phyloP scores from a whole-genome alignment of 2,888 invertebrate species.

The Harpalus rufipes region DNA sequence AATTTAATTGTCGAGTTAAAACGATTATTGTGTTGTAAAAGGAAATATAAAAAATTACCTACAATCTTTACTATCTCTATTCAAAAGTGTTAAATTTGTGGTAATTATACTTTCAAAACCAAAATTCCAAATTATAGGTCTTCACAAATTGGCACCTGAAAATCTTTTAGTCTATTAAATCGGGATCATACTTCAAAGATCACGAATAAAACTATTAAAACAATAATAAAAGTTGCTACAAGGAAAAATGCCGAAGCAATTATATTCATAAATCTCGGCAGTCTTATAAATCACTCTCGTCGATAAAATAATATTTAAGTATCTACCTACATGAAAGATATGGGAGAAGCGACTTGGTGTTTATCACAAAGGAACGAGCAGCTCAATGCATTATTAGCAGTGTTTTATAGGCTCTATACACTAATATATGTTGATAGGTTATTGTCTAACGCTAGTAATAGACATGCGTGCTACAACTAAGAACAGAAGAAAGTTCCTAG shows the following conservation, averaged over 20 bases:
- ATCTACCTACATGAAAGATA: slow-evolving; percentile 52
- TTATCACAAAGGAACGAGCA: slow-evolving; percentile 38
- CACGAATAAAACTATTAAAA: slow-evolving; percentile 49
- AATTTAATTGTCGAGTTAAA: too few species aligned
- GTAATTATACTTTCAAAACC: slow-evolving; percentile 27
- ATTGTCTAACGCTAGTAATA: slow-evolving; percentile 41
- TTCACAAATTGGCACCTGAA: slow-evolving; percentile 27
- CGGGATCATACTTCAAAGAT: slow-evolving; percentile 37
- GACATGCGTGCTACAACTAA: slow-evolving; percentile 17
- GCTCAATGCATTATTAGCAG: slow-evolving; percentile 50
- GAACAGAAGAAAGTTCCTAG: background rate
- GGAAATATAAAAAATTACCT: background rate
- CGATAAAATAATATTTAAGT: slow-evolving; percentile 55
- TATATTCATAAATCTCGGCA: slow-evolving; percentile 52
- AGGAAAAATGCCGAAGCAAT: slow-evolving; percentile 42
- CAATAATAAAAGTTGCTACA: slow-evolving; percentile 43
- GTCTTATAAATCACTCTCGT: slow-evolving; percentile 49
- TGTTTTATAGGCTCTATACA: slow-evolving; percentile 42
- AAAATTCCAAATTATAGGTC: slow-evolving; percentile 38
- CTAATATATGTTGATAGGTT: slow-evolving; percentile 48
- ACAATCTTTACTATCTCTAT: background rate
- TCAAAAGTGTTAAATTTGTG: background rate
- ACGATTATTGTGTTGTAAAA: background rate
- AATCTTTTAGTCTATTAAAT: slow-evolving; percentile 21
- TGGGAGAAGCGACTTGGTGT: slow-evolving; percentile 33